These are phyloP conservation scores for Eunapius fragilis DNA, from an alignment of 37 sponge, comb jelly and placozoan genomes.

Conservation along the genomic window DNA sequence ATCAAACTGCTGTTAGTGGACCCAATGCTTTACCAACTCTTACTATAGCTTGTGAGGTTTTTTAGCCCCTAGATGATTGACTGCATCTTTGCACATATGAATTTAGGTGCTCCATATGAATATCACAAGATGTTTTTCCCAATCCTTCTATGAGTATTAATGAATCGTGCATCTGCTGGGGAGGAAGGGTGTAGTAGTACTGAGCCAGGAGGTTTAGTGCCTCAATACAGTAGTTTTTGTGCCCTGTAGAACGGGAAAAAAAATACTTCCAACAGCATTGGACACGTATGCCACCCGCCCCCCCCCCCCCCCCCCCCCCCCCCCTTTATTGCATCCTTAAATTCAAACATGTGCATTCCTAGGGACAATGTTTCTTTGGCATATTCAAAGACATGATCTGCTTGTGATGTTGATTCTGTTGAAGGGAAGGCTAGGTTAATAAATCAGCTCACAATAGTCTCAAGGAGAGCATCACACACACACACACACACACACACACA, in stretches of 20 bases:
- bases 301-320: too few species aligned
- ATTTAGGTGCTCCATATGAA: constrained; percentile 58
- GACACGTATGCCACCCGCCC: constrained; percentile 25
- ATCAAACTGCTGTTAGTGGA: constrained; percentile 1
- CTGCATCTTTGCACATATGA: constrained; percentile 12
- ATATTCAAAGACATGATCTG: constrained; percentile 41
- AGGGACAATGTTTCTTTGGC: constrained; percentile 9
- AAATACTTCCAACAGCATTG: constrained; percentile 48
- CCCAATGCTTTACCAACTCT: too few species aligned
- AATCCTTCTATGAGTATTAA: constrained; percentile 20
- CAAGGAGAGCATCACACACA: constrained; percentile 23
- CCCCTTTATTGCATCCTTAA: constrained; percentile 49
- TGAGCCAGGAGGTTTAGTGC: too few species aligned
- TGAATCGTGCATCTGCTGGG: constrained; percentile 31
- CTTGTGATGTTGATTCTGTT: neutral
- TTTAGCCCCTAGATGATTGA: constrained; percentile 34
- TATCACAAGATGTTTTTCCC: constrained; percentile 42
- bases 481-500: too few species aligned
- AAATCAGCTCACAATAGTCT: neutral
- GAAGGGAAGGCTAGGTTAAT: neutral
- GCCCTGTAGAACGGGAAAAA: constrained; percentile 12
- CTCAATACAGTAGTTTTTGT: too few species aligned
- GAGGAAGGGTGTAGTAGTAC: too few species aligned
- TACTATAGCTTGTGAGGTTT: constrained; percentile 16
- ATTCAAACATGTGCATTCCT: constrained; percentile 31